Percentiles rank a stretch among this genome's conserved stretches.
phyloP scores from a whole-genome alignment of 2,888 invertebrate species.

The Blastobasis lacticolella region DNA sequence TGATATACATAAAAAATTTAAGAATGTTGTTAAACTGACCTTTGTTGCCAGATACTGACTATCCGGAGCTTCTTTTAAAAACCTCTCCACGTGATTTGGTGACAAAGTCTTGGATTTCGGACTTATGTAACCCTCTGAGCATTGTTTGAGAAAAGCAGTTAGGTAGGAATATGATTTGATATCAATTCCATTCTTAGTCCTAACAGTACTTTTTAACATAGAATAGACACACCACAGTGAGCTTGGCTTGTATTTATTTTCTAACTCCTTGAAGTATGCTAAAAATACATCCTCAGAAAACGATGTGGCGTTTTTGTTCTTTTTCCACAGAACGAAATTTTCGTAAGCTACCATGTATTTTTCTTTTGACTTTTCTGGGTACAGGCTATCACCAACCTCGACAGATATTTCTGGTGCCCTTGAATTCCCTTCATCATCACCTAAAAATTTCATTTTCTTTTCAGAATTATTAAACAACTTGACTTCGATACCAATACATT shows the following conservation, averaged over 20 bases:
- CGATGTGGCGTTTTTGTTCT: neutral
- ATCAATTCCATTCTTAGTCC: neutral
- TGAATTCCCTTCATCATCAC: too few relatives aligned
- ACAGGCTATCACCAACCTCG: neutral
- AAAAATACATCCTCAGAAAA: neutral
- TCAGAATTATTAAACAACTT: too few relatives aligned
- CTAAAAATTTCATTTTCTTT: too few relatives aligned
- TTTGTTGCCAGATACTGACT: slow-evolving; percentile 10
- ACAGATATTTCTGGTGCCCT: too few relatives aligned
- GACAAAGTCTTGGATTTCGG: slow-evolving; percentile 1
- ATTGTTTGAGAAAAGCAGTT: slow-evolving; percentile 1
- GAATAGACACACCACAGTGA: slow-evolving; percentile 2
- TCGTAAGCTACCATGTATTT: neutral
- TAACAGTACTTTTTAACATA: slow-evolving; percentile 1
- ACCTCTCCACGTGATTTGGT: slow-evolving; percentile 1
- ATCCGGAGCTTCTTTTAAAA: slow-evolving; percentile 8
- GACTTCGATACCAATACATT: too few relatives aligned
- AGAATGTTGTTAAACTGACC: slow-evolving; percentile 3
- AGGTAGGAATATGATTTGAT: neutral
- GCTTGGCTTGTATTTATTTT: neutral
- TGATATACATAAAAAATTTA: neutral
- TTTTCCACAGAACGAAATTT: neutral
- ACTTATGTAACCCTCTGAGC: neutral
- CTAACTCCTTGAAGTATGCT: neutral
- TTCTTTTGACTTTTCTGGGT: neutral